Percentiles rank a stretch among this genome's conserved stretches.
Evolutionary conservation across 30 jellyfish, hydroid and myxozoan genomes (phyloP).

Genomic region (Clytia hemisphaerica): DNA sequence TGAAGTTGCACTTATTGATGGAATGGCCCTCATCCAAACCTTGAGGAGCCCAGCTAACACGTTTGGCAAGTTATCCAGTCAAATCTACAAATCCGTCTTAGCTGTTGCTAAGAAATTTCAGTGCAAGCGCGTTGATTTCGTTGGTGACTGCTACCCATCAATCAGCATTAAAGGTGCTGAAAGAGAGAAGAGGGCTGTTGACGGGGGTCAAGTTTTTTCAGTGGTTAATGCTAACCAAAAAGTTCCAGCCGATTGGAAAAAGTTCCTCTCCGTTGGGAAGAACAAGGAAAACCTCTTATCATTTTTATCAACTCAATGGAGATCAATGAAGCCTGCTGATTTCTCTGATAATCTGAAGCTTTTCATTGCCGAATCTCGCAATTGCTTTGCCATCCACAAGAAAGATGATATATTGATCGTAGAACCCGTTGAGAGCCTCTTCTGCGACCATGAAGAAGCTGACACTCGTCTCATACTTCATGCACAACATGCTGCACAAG

Average conservation of each 20-base stretch:
- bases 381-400: too few species aligned
- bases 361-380: too few species aligned
- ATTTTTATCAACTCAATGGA: too few species aligned
- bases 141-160: conserved; percentile 28
- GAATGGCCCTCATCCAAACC: conserved; percentile 33
- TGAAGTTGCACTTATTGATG: conserved; percentile 20
- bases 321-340: too few species aligned
- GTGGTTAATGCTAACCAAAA: conserved; percentile 14
- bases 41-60: conserved; percentile 3
- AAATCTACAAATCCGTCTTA: neutral
- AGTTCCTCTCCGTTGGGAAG: conserved; percentile 11
- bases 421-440: too few species aligned
- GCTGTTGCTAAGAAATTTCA: conserved; percentile 11
- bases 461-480: conserved; percentile 2
- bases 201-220: conserved; percentile 17
- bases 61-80: conserved; percentile 6
- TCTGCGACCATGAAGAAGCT: conserved; percentile 19
- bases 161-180: conserved; percentile 19
- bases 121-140: conserved; percentile 26
- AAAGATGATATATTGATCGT: too few species aligned
- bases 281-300: conserved; percentile 21
- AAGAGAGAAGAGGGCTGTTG: conserved; percentile 38
- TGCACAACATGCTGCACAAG: conserved; percentile 3
- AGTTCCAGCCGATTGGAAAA: conserved; percentile 30
- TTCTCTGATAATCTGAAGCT: too few species aligned